Conservation (phyloP, 2,797 vertebrate genomes). For the Dendrocincla tyrannina region DNA sequence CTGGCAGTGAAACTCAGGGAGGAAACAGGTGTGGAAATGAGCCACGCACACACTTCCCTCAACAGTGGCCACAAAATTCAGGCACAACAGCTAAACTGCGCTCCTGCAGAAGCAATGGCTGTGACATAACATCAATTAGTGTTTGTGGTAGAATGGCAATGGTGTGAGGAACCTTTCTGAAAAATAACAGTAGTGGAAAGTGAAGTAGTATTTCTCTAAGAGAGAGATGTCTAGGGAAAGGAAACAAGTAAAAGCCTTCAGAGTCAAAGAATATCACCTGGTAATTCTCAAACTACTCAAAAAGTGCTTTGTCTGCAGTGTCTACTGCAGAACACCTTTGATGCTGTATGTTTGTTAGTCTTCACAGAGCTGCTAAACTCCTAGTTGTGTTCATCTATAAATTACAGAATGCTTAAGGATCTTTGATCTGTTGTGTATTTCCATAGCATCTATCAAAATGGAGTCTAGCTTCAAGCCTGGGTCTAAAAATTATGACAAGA, state of each 20-base stretch:
- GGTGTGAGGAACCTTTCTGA: background rate
- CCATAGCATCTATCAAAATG: background rate
- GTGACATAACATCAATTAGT: background rate
- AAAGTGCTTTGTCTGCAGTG: background rate
- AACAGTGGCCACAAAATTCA: background rate
- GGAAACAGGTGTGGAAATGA: constrained; percentile 58
- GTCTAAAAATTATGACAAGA: background rate
- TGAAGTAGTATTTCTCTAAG: background rate
- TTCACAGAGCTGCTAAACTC: background rate
- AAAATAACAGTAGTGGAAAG: background rate
- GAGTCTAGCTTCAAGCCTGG: background rate
- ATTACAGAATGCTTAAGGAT: background rate
- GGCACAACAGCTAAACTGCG: background rate
- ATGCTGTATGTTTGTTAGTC: background rate
- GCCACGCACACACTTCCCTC: constrained; percentile 41
- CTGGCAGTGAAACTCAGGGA: constrained; percentile 30
- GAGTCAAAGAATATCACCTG: background rate
- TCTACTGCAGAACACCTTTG: background rate
- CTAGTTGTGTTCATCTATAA: background rate
- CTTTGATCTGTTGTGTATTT: background rate
- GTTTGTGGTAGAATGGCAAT: background rate
- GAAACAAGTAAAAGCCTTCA: background rate
- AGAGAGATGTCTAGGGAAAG: background rate
- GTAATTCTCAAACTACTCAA: background rate
- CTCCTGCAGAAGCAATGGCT: background rate